These are phyloP conservation scores for Augochlorella aurata DNA, from an alignment of 2,888 invertebrate species.

Conservation along the genomic window DNA sequence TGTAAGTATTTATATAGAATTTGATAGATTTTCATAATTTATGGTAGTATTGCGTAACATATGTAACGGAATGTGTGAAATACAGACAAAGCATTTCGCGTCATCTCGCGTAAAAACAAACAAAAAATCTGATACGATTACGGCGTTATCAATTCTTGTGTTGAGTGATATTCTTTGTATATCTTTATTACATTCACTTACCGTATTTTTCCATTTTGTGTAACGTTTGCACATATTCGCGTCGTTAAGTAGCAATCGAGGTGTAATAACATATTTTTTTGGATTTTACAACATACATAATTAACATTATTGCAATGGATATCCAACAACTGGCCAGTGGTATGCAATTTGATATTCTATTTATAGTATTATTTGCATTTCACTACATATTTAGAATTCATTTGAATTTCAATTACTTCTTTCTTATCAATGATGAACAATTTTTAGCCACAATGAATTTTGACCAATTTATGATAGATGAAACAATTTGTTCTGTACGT, in stretches of 20 bases:
- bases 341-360: slow-evolving; percentile 24
- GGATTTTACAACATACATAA: not conserved
- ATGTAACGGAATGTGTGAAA: not conserved
- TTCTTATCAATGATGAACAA: not conserved
- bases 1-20: not conserved
- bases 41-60: not conserved
- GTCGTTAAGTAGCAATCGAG: not conserved
- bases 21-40: not conserved
- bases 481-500: slow-evolving; percentile 68
- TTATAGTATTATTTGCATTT: slow-evolving; percentile 8
- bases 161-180: slow-evolving; percentile 2
- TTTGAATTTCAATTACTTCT: slow-evolving; percentile 7
- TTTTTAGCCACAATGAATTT: slow-evolving; percentile 49
- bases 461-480: slow-evolving; percentile 66
- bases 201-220: slow-evolving; percentile 5
- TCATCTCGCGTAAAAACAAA: not conserved
- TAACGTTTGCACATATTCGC: slow-evolving; percentile 13
- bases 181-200: slow-evolving; percentile 13
- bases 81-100: not conserved
- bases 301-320: slow-evolving; percentile 24
- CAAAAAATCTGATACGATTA: not conserved
- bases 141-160: slow-evolving; percentile 14
- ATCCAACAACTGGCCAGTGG: slow-evolving; percentile 32
- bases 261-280: not conserved
- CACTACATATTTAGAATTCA: not conserved